Evolutionary conservation across 2,797 vertebrate species (phyloP).

Genomic region (Halcyon leucocephala): DNA sequence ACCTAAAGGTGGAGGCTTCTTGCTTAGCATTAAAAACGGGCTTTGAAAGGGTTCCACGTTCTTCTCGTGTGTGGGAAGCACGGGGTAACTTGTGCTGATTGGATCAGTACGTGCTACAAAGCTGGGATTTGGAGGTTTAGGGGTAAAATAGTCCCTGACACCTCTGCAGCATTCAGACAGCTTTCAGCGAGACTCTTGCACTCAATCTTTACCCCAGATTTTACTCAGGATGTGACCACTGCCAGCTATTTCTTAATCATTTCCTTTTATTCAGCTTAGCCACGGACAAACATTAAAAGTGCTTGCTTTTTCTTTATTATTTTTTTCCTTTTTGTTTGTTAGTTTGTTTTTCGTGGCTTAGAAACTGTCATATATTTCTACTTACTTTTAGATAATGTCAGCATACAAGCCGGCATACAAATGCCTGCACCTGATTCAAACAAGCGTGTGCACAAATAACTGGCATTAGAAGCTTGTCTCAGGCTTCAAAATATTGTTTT

Average conservation of each 20-base stretch:
- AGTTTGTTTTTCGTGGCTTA: neutral
- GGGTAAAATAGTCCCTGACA: neutral
- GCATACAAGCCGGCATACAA: neutral
- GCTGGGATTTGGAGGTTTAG: neutral
- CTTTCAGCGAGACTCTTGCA: neutral
- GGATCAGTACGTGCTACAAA: neutral
- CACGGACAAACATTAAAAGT: neutral
- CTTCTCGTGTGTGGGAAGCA: neutral
- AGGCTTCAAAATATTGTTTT: neutral
- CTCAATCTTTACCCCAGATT: slow-evolving; percentile 42
- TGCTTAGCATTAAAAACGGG: neutral
- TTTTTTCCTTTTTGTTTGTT: neutral
- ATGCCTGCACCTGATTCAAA: neutral
- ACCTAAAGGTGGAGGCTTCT: neutral
- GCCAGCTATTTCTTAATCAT: slow-evolving; percentile 52
- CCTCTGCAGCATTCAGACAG: neutral
- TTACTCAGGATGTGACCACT: neutral
- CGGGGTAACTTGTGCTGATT: neutral
- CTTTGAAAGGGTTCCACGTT: neutral
- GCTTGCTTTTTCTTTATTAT: neutral
- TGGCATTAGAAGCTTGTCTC: neutral
- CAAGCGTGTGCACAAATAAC: neutral
- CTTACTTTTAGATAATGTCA: neutral
- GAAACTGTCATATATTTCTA: neutral
- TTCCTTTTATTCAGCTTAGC: slow-evolving; percentile 40